A percentile compares a stretch with the other conserved stretches of the same genome.
These are phyloP conservation scores for Progne subis DNA, from an alignment of 2,113 vertebrate genomes.

Conservation along the genomic window DNA sequence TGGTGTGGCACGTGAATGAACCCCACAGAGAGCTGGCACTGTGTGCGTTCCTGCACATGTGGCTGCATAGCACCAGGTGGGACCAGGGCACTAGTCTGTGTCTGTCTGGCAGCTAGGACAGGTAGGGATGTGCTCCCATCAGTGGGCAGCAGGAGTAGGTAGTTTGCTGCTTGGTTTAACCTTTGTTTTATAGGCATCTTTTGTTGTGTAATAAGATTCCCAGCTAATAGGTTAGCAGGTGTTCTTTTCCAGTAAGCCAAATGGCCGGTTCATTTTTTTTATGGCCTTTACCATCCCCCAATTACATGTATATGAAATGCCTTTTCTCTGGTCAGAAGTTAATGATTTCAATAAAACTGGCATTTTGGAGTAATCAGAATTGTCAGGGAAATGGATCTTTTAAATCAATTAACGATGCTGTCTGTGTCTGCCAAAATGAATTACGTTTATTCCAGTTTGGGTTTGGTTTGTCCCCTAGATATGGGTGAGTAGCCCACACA, in stretches of 20 bases:
- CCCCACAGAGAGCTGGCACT: not conserved
- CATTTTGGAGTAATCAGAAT: not conserved
- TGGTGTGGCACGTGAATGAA: not conserved
- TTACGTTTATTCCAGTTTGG: not conserved
- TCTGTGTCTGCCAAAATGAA: not conserved
- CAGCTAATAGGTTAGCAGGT: not conserved
- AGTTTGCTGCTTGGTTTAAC: not conserved
- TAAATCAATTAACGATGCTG: not conserved
- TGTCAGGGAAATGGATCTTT: not conserved
- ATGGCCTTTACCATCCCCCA: not conserved
- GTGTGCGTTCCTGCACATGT: not conserved
- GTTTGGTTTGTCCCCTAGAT: conserved; percentile 71
- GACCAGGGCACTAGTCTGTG: not conserved
- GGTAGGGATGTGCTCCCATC: not conserved
- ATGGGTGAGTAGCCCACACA: conserved; percentile 97
- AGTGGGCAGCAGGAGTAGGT: not conserved
- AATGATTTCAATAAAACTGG: not conserved
- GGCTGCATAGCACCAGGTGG: not conserved
- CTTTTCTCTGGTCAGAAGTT: not conserved
- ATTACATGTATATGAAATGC: not conserved
- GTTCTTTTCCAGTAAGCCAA: not conserved
- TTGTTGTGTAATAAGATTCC: not conserved
- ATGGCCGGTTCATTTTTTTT: not conserved
- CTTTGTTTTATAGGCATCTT: not conserved
- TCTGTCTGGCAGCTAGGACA: not conserved